phyloP scores from a whole-genome alignment of 2,797 vertebrate genomes.

The Bryconaethiops microstoma region DNA sequence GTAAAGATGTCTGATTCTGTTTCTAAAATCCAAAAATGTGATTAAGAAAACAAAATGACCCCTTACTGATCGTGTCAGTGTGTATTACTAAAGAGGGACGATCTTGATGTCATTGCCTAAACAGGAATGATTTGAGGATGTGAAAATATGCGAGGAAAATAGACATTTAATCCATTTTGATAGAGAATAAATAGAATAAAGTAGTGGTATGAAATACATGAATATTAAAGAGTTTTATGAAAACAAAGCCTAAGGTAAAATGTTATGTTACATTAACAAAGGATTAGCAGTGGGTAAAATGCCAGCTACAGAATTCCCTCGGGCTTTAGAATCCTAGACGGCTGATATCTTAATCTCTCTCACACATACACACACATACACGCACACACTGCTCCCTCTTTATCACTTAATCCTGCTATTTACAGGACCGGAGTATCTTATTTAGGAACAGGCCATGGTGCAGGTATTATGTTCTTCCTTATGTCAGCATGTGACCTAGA shows the following conservation, averaged over 20 bases:
- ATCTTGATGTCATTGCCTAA: background rate
- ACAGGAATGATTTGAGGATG: no score
- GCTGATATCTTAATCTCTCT: constrained; percentile 66
- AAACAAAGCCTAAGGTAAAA: background rate
- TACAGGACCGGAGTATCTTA: constrained; percentile 62
- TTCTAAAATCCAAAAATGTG: background rate
- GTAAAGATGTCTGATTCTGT: no score
- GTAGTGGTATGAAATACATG: background rate
- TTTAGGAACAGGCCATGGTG: constrained; percentile 44
- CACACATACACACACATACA: background rate
- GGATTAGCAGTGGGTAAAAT: background rate
- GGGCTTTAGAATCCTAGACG: constrained; percentile 15
- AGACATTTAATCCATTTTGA: no score
- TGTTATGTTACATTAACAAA: background rate
- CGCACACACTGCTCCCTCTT: constrained; percentile 30
- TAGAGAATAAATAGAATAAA: no score
- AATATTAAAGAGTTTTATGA: background rate
- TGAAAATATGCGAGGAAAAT: no score
- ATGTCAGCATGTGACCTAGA: constrained; percentile 17
- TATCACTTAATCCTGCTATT: constrained; percentile 70
- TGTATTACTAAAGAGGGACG: no score
- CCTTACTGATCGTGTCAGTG: background rate
- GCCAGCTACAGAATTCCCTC: constrained; percentile 8
- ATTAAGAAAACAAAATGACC: background rate
- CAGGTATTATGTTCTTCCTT: constrained; percentile 28